Base-by-base conservation (phyloP, 2,113 vertebrate genomes). In the Puffinus mauretanicus region DNA sequence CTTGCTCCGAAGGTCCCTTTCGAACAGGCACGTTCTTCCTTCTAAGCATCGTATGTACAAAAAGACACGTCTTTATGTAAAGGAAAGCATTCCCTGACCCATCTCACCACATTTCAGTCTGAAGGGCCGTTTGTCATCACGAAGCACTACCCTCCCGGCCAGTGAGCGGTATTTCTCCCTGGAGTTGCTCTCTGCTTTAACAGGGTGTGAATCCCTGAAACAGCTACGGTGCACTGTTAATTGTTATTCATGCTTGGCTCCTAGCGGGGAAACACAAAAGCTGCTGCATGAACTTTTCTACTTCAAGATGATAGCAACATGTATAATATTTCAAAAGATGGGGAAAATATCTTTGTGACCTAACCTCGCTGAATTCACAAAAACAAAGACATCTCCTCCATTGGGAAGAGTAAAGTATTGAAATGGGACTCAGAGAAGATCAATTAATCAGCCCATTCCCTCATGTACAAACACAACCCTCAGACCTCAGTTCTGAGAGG, bases 51-150 rank as follows among this genome's bases (percentile, higher is more conserved):
- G 25, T 7, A 11, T 8, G 15, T 30, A 89, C 83, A 84, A 83
- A 80, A 85, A 87, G 64, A 65, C 94, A 51, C 2, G 2, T 85
- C 82, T 82, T 55, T 54, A 7, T 40, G 8, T 8, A 72, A 77
- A 89, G 84, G 75, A 83, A 95, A 95, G 81, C 64, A 11, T 70
- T 66, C 54, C 60, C 76, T 92, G 96, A 92, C 91, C 94, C 82
- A 64, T 46, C 91, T 75, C 71, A 62, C 60, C 60, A 81, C 84
- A 6, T 93, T 88, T 91, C 42, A 22, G 69, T 81, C 20, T 95
- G 82, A 94, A 96, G 96, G 78, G 89, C 82, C 87, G 93, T 94
- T 97, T 96, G 91, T 78, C 93, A 76, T 87, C 92, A 76, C 82
- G 79, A 77, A 96, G 94, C 85, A 82, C 94, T 96, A 18, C 92